Evolutionary conservation across 2,797 vertebrate genomes (phyloP).

Genomic region (Poecilia velifera): DNA sequence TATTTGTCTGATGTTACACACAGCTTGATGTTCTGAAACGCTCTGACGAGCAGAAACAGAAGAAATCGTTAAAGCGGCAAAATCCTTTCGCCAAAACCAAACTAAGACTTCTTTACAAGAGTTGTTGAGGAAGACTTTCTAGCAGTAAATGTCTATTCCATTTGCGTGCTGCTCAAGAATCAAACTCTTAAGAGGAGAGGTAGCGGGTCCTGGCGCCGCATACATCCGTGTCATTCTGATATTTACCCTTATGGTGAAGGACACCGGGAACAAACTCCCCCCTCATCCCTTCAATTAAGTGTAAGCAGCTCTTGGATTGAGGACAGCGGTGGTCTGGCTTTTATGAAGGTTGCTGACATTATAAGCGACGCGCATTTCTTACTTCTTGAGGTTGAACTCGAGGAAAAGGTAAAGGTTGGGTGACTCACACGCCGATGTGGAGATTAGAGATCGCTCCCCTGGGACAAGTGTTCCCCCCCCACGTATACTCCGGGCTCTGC

Average conservation of each 20-base stretch:
- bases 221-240: conserved; percentile 32
- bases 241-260: conserved; percentile 45
- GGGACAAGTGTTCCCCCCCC: conserved; percentile 10
- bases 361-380: conserved; percentile 36
- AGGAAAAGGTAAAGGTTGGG: conserved; percentile 52
- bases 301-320: conserved; percentile 21
- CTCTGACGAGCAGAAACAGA: not conserved
- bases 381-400: conserved; percentile 38
- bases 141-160: conserved; percentile 31
- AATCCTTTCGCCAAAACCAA: conserved; percentile 2
- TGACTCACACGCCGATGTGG: conserved; percentile 29
- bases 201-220: conserved; percentile 16
- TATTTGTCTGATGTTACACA: not conserved
- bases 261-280: conserved; percentile 39
- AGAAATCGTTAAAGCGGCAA: not conserved
- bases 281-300: conserved; percentile 55
- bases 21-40: not conserved
- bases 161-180: conserved; percentile 15
- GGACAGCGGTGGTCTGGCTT: conserved; percentile 20
- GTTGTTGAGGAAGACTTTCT: conserved; percentile 31
- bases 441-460: conserved; percentile 35
- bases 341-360: conserved; percentile 61
- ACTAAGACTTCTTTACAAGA: conserved; percentile 34
- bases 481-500: not conserved
- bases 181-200: conserved; percentile 39